phyloP scores from a whole-genome alignment of 2,113 vertebrate species.

The Taurulus bubalis region DNA sequence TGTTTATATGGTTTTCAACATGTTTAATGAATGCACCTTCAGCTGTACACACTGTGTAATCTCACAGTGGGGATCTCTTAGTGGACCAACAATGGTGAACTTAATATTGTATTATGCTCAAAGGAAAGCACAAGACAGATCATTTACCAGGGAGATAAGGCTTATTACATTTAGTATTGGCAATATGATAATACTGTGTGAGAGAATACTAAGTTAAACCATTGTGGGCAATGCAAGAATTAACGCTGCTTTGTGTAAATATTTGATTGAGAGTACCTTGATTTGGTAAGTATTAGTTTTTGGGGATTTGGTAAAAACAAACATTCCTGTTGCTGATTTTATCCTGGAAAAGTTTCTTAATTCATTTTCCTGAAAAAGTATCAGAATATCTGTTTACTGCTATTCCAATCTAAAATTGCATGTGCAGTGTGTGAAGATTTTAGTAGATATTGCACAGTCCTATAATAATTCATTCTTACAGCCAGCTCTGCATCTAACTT shows the following conservation, averaged over 20 bases:
- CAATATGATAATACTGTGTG: not conserved
- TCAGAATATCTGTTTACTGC: not conserved
- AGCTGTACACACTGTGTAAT: not conserved
- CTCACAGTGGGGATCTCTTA: not conserved
- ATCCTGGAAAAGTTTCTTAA: not conserved
- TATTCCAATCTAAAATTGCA: not conserved
- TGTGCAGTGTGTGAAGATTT: not conserved
- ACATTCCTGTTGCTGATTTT: not conserved
- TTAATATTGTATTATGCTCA: not conserved
- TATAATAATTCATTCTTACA: not conserved
- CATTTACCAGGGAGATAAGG: not conserved
- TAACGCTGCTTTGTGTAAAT: too few relatives aligned
- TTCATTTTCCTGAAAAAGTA: not conserved
- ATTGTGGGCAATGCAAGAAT: not conserved
- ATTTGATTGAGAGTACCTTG: not conserved
- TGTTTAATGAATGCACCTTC: not conserved
- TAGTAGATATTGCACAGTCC: not conserved
- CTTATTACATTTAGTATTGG: not conserved
- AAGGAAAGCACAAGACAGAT: not conserved
- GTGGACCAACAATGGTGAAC: not conserved
- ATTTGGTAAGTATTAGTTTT: not conserved
- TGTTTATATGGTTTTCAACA: not conserved
- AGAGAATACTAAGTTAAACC: not conserved
- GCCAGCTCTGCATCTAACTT: not conserved
- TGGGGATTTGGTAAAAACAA: not conserved